These are phyloP conservation scores for Agrochola macilenta DNA, from an alignment of 2,888 invertebrate genomes.

Conservation along the genomic window DNA sequence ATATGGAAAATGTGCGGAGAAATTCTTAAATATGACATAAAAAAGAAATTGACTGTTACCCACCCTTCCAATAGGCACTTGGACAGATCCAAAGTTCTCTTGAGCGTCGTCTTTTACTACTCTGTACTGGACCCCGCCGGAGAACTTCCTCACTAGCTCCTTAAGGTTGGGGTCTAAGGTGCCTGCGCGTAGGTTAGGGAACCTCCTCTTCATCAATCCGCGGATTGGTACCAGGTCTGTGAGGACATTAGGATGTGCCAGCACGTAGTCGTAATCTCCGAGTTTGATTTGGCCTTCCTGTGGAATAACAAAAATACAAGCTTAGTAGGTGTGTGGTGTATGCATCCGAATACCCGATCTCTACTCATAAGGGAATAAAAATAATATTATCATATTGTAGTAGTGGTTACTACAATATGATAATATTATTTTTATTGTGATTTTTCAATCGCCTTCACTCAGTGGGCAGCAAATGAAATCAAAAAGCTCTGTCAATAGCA, in stretches of 20 bases:
- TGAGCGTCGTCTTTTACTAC: conserved; percentile 92
- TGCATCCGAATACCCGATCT: too few species aligned
- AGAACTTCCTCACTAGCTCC: conserved; percentile 91
- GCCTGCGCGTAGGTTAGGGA: conserved; percentile 92
- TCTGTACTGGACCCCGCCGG: conserved; percentile 93
- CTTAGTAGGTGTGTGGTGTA: background rate
- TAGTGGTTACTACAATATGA: too few species aligned
- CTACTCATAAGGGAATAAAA: too few species aligned
- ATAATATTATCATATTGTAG: too few species aligned
- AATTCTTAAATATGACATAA: too few species aligned
- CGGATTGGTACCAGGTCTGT: conserved; percentile 94
- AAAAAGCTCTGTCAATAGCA: background rate
- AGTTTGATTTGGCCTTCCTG: conserved; percentile 92
- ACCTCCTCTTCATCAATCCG: conserved; percentile 94
- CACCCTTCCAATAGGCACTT: conserved; percentile 93
- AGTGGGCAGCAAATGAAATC: background rate
- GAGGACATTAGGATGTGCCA: conserved; percentile 95
- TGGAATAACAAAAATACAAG: conserved; percentile 12
- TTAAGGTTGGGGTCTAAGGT: conserved; percentile 92
- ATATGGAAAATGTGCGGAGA: too few species aligned
- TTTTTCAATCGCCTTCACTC: background rate
- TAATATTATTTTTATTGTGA: too few species aligned
- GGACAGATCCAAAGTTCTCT: conserved; percentile 93
- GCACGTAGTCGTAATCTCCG: conserved; percentile 93
- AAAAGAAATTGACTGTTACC: conserved; percentile 64